These are phyloP conservation scores for Datnioides undecimradiatus DNA, from an alignment of 2,113 vertebrate genomes.

Conservation along the genomic window DNA sequence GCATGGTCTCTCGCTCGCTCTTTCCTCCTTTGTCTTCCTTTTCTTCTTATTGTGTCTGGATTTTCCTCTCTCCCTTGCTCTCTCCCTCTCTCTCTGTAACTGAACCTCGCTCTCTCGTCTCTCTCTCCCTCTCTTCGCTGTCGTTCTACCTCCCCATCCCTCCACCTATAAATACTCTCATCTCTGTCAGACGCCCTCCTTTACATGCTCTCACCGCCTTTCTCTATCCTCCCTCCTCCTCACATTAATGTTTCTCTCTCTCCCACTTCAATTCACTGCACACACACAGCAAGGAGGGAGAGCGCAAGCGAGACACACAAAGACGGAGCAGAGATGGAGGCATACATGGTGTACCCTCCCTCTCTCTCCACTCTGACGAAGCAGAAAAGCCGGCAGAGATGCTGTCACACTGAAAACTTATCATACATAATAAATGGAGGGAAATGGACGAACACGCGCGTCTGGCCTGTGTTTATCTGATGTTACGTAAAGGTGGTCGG, in stretches of 20 bases:
- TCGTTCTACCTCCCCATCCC: constrained; percentile 56
- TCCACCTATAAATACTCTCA: constrained; percentile 73
- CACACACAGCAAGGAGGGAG: constrained; percentile 28
- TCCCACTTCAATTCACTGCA: constrained; percentile 52
- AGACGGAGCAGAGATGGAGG: neutral
- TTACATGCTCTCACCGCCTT: constrained; percentile 25
- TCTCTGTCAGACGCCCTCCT: constrained; percentile 52
- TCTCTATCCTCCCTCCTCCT: constrained; percentile 45
- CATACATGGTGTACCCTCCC: neutral
- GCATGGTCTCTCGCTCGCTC: constrained; percentile 64
- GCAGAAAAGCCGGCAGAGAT: constrained; percentile 28
- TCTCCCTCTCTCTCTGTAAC: constrained; percentile 25
- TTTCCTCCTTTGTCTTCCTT: constrained; percentile 56
- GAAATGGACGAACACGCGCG: constrained; percentile 20
- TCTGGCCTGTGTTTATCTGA: neutral
- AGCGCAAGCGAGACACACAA: neutral
- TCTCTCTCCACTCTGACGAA: constrained; percentile 21
- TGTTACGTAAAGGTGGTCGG: neutral
- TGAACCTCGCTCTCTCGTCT: neutral
- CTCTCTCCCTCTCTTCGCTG: neutral
- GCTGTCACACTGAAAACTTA: constrained; percentile 40
- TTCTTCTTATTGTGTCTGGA: constrained; percentile 69
- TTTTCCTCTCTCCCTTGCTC: constrained; percentile 43
- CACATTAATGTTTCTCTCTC: constrained; percentile 59
- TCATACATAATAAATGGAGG: constrained; percentile 63